These are phyloP conservation scores for Caenorhabditis afra DNA, from an alignment of 2,888 invertebrate species.

Conservation along the genomic window DNA sequence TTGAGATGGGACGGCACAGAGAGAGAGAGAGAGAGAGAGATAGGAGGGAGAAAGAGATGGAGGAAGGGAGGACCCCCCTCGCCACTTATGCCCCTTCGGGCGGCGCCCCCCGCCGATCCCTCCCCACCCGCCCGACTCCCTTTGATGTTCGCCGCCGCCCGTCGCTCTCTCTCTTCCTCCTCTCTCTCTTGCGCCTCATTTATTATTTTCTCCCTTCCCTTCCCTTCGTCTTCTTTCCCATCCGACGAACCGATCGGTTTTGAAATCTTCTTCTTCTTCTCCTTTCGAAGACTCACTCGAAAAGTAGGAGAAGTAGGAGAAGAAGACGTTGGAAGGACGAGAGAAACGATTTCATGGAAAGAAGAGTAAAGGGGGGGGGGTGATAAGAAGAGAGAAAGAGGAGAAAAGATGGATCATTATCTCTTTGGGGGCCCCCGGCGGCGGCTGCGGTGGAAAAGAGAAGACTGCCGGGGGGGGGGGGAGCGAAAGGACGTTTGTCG, in stretches of 20 bases:
- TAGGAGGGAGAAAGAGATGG: not conserved
- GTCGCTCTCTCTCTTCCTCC: conserved; percentile 4
- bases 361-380: not conserved
- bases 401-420: conserved; percentile 7
- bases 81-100: conserved; percentile 1
- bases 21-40: not conserved
- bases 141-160: conserved; percentile 51
- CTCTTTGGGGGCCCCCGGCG: too few species aligned
- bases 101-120: conserved; percentile 25
- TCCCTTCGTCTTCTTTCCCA: not conserved
- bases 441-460: too few species aligned
- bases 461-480: too few species aligned
- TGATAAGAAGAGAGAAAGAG: conserved; percentile 13
- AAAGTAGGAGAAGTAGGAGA: conserved; percentile 9
- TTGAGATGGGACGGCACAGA: conserved; percentile 11
- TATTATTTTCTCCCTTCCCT: conserved; percentile 43
- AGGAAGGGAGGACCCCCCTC: not conserved
- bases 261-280: not conserved
- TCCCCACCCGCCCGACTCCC: conserved; percentile 31
- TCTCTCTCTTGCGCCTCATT: conserved; percentile 11
- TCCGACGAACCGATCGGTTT: not conserved
- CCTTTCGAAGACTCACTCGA: conserved; percentile 13
- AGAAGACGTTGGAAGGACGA: not conserved
- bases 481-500: too few species aligned
- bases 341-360: too few species aligned